Percentiles rank a stretch among this genome's conserved stretches.
phyloP scores from a whole-genome alignment of 2,888 invertebrate species.

The Hirtodrosophila confusa region DNA sequence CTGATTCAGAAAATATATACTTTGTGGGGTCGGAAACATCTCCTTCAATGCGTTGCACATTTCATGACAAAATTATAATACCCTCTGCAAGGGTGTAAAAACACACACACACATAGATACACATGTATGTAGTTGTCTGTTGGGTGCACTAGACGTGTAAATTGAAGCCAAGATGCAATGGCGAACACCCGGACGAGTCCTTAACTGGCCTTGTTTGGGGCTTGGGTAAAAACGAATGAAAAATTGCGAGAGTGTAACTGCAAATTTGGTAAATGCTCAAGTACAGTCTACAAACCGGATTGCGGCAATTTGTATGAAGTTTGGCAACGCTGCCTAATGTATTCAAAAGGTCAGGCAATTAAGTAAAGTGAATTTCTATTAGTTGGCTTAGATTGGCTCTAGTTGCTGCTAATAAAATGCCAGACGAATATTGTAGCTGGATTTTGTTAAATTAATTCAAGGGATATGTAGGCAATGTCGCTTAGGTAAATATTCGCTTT shows the following conservation, averaged over 20 bases:
- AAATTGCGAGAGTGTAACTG: conserved; percentile 33
- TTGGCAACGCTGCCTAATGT: conserved; percentile 45
- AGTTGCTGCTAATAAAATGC: conserved; percentile 1
- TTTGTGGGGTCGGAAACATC: too few relatives aligned
- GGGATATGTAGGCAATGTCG: not conserved
- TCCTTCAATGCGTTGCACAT: not conserved
- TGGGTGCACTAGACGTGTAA: conserved; percentile 40
- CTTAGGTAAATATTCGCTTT: not conserved
- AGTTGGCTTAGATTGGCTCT: conserved; percentile 14
- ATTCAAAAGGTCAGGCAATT: conserved; percentile 42
- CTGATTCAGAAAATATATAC: too few relatives aligned
- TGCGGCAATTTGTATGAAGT: conserved; percentile 23
- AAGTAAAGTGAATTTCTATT: conserved; percentile 38
- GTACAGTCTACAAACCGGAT: conserved; percentile 32
- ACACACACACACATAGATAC: not conserved
- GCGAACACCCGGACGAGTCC: conserved; percentile 8
- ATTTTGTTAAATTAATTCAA: conserved; percentile 2
- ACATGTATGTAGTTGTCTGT: conserved; percentile 14
- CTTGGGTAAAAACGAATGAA: conserved; percentile 33
- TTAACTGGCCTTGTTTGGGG: conserved; percentile 6
- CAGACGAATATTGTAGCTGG: conserved; percentile 4
- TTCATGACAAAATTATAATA: too few relatives aligned
- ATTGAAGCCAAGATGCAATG: conserved; percentile 47
- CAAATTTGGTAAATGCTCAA: conserved; percentile 34
- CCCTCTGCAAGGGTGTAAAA: too few relatives aligned